Evolutionary conservation across 1,140 invertebrate species (phyloP).

Genomic region (Caenorhabditis briggsae): DNA sequence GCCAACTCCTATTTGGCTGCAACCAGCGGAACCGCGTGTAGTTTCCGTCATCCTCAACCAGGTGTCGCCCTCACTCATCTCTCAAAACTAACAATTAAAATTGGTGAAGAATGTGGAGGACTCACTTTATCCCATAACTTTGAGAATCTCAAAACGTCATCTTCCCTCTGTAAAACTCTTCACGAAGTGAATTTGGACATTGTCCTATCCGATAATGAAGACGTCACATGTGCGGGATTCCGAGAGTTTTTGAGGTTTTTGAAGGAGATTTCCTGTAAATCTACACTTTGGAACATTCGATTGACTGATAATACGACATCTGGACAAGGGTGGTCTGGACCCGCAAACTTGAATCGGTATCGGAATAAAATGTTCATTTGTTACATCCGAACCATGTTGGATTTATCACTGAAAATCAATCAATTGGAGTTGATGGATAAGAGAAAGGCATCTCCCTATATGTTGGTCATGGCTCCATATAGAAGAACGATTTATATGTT

Average conservation of each 20-base stretch:
- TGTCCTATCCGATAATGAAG: constrained; percentile 33
- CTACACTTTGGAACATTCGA: constrained; percentile 48
- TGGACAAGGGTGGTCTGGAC: constrained; percentile 61
- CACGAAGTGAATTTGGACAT: constrained; percentile 54
- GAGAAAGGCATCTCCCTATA: constrained; percentile 55
- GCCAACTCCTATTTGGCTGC: neutral
- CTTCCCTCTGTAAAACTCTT: constrained; percentile 21
- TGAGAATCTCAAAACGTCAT: constrained; percentile 26
- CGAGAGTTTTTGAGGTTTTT: constrained; percentile 58
- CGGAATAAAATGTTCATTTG: constrained; percentile 59
- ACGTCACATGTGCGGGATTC: constrained; percentile 59
- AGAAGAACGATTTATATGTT: constrained; percentile 54
- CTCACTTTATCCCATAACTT: constrained; percentile 48
- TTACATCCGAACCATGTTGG: constrained; percentile 49
- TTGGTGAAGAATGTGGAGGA: constrained; percentile 32
- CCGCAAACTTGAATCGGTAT: constrained; percentile 46
- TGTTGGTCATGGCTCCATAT: constrained; percentile 50
- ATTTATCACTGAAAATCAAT: constrained; percentile 39
- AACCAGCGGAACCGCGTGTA: neutral
- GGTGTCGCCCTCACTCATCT: constrained; percentile 31
- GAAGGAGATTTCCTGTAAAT: constrained; percentile 26
- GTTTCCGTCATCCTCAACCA: constrained; percentile 30
- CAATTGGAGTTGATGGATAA: constrained; percentile 51
- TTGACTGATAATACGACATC: constrained; percentile 38
- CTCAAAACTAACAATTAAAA: constrained; percentile 34